Conservation (phyloP, 1,140 invertebrate species). For the Tetramorium simillimum region DNA sequence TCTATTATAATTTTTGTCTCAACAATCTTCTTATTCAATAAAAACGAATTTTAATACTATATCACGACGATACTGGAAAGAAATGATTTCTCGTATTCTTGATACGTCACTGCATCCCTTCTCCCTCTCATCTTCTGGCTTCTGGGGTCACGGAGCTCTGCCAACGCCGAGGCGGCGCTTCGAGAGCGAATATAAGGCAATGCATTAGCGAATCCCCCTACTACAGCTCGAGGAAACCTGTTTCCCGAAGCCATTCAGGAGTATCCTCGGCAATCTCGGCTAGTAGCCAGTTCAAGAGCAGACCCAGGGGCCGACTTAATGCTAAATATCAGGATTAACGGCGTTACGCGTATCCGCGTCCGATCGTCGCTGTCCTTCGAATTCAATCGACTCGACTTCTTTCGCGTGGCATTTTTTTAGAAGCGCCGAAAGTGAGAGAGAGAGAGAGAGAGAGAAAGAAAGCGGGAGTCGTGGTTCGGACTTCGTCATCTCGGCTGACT, state of each 20-base stretch:
- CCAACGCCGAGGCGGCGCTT: not conserved
- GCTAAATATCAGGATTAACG: conserved; percentile 42
- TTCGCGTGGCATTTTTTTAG: not conserved
- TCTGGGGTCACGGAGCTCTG: not conserved
- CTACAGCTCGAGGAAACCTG: conserved; percentile 18
- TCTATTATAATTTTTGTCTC: not conserved
- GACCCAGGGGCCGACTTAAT: not conserved
- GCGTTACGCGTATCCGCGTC: not conserved
- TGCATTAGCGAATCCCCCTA: not conserved
- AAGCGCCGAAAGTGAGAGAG: not conserved
- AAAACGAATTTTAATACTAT: conserved; percentile 9
- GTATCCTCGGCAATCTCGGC: not conserved
- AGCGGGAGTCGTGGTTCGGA: not conserved
- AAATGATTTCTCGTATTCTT: not conserved
- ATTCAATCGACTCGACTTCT: not conserved
- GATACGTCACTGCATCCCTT: not conserved
- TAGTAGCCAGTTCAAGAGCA: not conserved
- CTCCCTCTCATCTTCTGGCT: not conserved
- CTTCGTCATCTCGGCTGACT: conserved; percentile 14
- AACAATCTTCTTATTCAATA: not conserved
- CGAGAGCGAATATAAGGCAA: not conserved
- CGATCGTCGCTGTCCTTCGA: not conserved
- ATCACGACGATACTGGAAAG: too few relatives aligned
- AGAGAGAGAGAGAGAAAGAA: not conserved
- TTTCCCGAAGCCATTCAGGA: conserved; percentile 5